phyloP scores from a whole-genome alignment of 2,113 vertebrate genomes.

The Danionella cerebrum region DNA sequence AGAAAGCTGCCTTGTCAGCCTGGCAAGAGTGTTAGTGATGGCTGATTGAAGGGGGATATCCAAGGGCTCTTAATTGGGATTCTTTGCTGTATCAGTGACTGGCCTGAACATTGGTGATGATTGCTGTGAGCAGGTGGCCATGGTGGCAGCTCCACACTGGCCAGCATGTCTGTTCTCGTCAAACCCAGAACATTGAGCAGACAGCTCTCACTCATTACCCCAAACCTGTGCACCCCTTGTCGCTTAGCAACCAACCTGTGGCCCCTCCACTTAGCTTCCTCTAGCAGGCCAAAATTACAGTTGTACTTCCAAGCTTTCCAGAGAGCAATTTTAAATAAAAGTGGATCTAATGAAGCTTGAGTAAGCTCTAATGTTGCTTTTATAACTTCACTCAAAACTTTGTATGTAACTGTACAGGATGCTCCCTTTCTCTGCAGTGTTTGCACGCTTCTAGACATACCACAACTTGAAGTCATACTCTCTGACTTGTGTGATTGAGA shows the following conservation, averaged over 20 bases:
- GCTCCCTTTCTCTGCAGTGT: constrained; percentile 27
- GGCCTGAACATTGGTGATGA: constrained; percentile 68
- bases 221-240: constrained; percentile 50
- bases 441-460: constrained; percentile 33
- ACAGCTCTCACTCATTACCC: constrained; percentile 65
- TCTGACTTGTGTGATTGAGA: constrained; percentile 45
- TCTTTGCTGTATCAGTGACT: constrained; percentile 65
- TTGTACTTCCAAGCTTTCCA: constrained; percentile 31
- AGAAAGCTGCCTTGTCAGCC: constrained; percentile 71
- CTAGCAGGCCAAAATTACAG: constrained; percentile 38
- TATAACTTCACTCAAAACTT: not conserved
- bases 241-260: constrained; percentile 55
- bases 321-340: constrained; percentile 26
- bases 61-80: constrained; percentile 74
- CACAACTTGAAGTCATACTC: constrained; percentile 44
- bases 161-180: constrained; percentile 70
- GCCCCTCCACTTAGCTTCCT: constrained; percentile 57
- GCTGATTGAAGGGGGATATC: constrained; percentile 71
- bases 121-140: constrained; percentile 72
- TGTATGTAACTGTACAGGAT: not conserved
- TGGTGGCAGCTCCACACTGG: constrained; percentile 62
- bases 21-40: constrained; percentile 72
- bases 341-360: not conserved
- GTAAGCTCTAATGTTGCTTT: too few species aligned
- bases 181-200: constrained; percentile 73